These are phyloP conservation scores for Imbricaverruca yamaguchii DNA, from an alignment of 2,888 invertebrate genomes.

Conservation along the genomic window DNA sequence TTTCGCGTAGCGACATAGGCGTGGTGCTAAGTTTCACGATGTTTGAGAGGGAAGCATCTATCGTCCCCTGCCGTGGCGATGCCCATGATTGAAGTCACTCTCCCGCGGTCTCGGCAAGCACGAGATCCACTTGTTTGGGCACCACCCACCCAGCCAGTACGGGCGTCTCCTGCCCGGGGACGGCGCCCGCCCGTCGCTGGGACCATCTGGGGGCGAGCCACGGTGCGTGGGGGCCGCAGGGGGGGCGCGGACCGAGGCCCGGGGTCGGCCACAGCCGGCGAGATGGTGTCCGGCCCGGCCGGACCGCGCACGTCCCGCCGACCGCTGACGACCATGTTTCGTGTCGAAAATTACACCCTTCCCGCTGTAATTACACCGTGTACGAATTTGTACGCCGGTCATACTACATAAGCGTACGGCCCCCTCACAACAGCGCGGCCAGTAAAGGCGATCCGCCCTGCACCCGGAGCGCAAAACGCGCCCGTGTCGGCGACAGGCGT, in stretches of 20 bases:
- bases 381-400: constrained; percentile 22
- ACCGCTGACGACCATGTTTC: background rate
- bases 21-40: too few species aligned
- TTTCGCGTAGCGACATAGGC: too few species aligned
- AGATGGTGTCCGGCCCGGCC: background rate
- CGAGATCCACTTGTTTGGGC: too few species aligned
- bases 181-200: too few species aligned
- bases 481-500: background rate
- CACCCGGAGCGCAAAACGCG: background rate
- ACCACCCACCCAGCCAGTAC: too few species aligned
- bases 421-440: constrained; percentile 11
- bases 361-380: constrained; percentile 13
- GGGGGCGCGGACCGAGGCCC: background rate
- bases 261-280: background rate
- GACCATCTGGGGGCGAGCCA: background rate
- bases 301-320: background rate
- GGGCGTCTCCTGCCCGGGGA: too few species aligned
- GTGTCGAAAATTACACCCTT: constrained; percentile 15
- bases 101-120: too few species aligned
- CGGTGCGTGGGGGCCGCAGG: background rate
- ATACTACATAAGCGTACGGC: constrained; percentile 15
- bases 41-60: too few species aligned
- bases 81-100: too few species aligned
- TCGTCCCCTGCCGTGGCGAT: too few species aligned
- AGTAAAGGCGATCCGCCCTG: background rate